Conservation (phyloP, 2,888 invertebrate genomes). For the Andrena bicolor region DNA sequence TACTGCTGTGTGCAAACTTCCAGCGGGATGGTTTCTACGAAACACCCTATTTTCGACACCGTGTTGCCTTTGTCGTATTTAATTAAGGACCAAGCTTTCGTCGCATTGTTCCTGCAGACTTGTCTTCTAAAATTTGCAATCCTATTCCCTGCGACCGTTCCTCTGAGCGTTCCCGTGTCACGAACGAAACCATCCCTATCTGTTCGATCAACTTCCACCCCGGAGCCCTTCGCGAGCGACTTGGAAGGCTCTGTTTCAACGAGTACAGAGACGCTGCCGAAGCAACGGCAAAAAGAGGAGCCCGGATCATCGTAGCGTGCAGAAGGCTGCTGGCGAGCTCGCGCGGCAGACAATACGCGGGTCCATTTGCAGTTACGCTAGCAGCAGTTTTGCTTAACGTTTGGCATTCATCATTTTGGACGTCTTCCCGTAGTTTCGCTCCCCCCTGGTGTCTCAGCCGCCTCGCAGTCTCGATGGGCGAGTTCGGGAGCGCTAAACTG, state of each 20-base stretch:
- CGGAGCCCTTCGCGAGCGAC: background rate
- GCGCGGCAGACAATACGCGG: conserved; percentile 36
- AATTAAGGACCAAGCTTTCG: background rate
- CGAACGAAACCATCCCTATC: background rate
- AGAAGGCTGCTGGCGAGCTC: conserved; percentile 7
- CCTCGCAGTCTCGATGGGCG: conserved; percentile 52
- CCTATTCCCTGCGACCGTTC: too few relatives aligned
- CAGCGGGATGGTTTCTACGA: background rate
- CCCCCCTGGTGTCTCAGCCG: conserved; percentile 1
- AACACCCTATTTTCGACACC: background rate
- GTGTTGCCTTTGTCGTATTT: background rate
- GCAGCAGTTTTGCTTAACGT: conserved; percentile 59
- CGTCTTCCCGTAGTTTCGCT: conserved; percentile 54
- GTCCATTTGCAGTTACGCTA: conserved; percentile 52
- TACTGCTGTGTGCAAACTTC: background rate
- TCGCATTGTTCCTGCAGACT: background rate
- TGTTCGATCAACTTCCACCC: background rate
- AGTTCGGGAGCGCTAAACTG: conserved; percentile 63
- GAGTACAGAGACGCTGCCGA: background rate
- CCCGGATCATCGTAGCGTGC: conserved; percentile 23
- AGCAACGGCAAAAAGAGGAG: background rate
- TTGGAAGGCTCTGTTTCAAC: background rate
- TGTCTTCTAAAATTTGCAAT: background rate
- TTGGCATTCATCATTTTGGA: conserved; percentile 71
- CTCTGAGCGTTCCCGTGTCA: background rate